Evolutionary conservation across 2,113 vertebrate genomes (phyloP).

Genomic region (Mormoops blainvillei): DNA sequence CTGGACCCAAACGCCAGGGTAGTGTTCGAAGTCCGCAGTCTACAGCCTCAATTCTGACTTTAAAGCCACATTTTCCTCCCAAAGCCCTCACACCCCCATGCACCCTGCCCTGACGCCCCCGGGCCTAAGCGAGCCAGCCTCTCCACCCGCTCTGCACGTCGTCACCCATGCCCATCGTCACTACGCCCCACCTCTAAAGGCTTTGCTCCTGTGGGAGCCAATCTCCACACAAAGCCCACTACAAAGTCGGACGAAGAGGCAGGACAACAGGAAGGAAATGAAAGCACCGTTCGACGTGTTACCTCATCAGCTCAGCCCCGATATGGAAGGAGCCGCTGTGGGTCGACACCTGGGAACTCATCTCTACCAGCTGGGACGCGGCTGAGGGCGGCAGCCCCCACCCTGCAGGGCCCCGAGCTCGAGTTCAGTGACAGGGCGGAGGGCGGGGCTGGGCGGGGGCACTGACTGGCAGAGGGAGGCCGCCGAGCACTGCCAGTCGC

Average conservation of each 20-base stretch:
- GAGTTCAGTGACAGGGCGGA: not conserved
- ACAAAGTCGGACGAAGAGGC: not conserved
- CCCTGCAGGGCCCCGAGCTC: not conserved
- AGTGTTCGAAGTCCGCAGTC: fast-evolving
- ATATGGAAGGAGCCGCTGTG: fast-evolving
- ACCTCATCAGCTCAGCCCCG: not conserved
- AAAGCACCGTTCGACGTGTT: fast-evolving
- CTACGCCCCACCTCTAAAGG: not conserved
- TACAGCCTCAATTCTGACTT: not conserved
- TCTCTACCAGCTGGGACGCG: not conserved
- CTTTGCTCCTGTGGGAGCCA: too few relatives aligned
- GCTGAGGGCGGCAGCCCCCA: not conserved
- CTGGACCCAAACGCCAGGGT: not conserved
- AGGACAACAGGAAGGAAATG: not conserved
- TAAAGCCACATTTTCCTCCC: fast-evolving
- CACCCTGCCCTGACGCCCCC: too few relatives aligned
- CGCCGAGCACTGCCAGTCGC: fast-evolving
- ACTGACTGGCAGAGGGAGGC: not conserved
- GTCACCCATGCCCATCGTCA: not conserved
- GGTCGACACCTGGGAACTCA: fast-evolving
- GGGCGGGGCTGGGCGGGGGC: fast-evolving
- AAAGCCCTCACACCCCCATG: not conserved
- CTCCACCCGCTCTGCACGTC: fast-evolving
- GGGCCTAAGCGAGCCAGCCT: not conserved
- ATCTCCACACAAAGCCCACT: not conserved